Evolutionary conservation across 2,888 invertebrate genomes (phyloP).

Genomic region (Pandemis cinnamomeana): DNA sequence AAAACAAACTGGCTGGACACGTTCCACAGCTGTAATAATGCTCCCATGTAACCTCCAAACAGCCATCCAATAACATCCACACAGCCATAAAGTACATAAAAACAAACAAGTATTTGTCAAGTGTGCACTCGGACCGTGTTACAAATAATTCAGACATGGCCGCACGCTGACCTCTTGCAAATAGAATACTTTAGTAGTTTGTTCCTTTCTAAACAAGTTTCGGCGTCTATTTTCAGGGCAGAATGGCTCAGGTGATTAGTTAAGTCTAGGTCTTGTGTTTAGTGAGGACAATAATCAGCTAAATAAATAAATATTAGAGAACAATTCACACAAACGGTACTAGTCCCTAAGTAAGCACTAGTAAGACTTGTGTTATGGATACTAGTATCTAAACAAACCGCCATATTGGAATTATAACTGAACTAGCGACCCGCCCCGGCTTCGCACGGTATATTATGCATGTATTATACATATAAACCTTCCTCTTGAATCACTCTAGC

Average conservation of each 20-base stretch:
- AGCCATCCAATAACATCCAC: conserved; percentile 23
- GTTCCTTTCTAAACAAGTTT: conserved; percentile 52
- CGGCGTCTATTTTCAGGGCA: background rate
- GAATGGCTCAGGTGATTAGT: background rate
- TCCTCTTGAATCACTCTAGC: too few species aligned
- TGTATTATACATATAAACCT: too few species aligned
- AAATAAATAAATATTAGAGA: too few species aligned
- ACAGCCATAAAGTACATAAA: conserved; percentile 27
- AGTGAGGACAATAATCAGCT: background rate
- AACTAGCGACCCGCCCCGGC: too few species aligned
- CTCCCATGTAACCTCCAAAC: background rate
- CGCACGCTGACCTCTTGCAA: conserved; percentile 55
- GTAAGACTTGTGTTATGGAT: too few species aligned
- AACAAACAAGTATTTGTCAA: conserved; percentile 34
- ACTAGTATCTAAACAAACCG: too few species aligned
- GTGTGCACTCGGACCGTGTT: conserved; percentile 35
- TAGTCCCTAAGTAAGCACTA: too few species aligned
- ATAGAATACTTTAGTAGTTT: conserved; percentile 66
- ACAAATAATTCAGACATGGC: conserved; percentile 56
- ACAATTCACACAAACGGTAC: too few species aligned
- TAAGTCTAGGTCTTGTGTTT: background rate
- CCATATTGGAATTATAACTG: too few species aligned
- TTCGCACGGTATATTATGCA: too few species aligned
- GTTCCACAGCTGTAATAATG: background rate
- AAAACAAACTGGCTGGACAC: background rate